Evolutionary conservation across 64 coral and sea anemone species (phyloP), one percentile per base, ranked within the genome.

Genomic region (Platygyra sinensis): DNA sequence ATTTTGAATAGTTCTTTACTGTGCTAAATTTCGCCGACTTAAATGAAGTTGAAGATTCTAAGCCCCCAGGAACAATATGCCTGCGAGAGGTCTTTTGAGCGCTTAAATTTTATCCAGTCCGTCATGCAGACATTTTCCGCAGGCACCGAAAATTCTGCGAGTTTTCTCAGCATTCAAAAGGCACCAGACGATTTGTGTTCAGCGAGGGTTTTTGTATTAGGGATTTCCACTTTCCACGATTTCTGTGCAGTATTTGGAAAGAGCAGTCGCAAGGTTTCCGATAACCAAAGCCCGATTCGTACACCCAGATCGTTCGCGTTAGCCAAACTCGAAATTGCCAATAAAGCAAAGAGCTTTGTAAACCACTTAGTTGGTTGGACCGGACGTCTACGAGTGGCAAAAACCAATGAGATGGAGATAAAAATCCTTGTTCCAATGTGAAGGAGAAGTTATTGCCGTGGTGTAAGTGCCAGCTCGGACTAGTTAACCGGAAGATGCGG

Each of bases 401-500:
- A 71, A 85, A 67, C 10, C 36, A 20, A 71, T 72, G 18, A 72
- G 62, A 13, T 17, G 38, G 39, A 46, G 9, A 50, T 38, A 31
- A 51, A 85, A 85, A 85, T 85, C 42, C 62, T 51, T 30, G 10
- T 85, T 71, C 63, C 36, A 85, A 10, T 1, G 62, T 5, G 19
- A 67, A 46, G 62, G 11, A 85, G 63, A 72, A 85, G 20, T 69
- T 17, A 13, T 71, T 72, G 65, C n/a, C 32, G 5, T 24, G 63
- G 19, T n/a, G 8, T 32, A 85, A 32, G 81, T 64, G 61, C 25
- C 62, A 85, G 39, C 24, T 85, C 39, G 52, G 64, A 39, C 60
- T 38, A 74, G 50, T 38, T 79, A 61, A 60, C 83, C 75, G 73
- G 74, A 87, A 86, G 90, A 92, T 92, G 90, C 62, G 60, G 83